These are phyloP conservation scores for Haliaeetus leucogaster DNA, from an alignment of 2,113 vertebrate species.

Conservation along the genomic window DNA sequence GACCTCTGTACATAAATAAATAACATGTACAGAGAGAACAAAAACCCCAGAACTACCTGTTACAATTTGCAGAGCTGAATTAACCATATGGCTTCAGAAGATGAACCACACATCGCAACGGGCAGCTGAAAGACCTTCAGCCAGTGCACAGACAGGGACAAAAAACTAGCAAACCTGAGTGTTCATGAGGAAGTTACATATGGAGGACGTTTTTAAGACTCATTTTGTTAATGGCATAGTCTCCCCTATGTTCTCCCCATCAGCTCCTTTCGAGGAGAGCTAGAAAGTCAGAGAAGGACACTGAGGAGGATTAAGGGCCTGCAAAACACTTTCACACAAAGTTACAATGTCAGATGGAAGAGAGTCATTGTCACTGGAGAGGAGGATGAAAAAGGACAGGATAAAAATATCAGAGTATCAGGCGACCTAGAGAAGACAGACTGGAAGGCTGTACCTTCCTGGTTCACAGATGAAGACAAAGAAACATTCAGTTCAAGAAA, in stretches of 20 bases:
- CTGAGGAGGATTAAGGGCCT: background rate
- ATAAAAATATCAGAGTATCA: background rate
- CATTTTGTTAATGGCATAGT: background rate
- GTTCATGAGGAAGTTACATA: background rate
- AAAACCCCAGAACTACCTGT: background rate
- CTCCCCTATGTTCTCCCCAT: background rate
- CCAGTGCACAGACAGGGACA: background rate
- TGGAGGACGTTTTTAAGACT: background rate
- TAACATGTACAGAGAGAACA: rapidly evolving
- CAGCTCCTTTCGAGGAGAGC: background rate
- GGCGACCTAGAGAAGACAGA: background rate
- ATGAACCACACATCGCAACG: rapidly evolving
- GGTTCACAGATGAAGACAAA: background rate
- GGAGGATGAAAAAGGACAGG: background rate
- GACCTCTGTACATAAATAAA: background rate
- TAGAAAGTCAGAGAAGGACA: background rate
- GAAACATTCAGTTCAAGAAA: background rate
- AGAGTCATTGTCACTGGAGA: background rate
- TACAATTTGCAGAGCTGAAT: background rate
- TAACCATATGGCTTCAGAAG: background rate
- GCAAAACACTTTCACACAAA: background rate
- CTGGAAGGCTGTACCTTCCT: background rate
- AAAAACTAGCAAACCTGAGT: background rate
- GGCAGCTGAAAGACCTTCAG: background rate
- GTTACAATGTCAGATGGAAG: background rate